phyloP scores from a whole-genome alignment of 2,113 vertebrate genomes.

The Harpagus bidentatus region DNA sequence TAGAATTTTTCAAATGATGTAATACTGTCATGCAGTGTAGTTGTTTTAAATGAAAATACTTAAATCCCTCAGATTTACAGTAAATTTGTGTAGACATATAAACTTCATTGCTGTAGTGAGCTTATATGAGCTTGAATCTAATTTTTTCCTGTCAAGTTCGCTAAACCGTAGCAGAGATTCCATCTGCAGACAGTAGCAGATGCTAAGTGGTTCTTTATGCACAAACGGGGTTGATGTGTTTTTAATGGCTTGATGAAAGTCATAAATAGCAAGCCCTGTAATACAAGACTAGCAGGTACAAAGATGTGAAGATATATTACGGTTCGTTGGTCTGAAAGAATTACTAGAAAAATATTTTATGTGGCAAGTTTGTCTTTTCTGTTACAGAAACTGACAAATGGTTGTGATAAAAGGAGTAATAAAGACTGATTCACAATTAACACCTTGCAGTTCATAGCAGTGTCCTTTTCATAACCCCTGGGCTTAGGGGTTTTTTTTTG shows the following conservation, averaged over 20 bases:
- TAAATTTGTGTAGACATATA: background rate
- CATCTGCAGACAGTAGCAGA: background rate
- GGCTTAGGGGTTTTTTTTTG: background rate
- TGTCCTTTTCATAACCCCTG: background rate
- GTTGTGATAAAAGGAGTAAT: background rate
- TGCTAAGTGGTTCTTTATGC: constrained; percentile 5
- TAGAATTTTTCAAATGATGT: background rate
- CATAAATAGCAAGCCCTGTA: background rate
- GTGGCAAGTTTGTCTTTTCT: background rate
- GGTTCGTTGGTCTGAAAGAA: background rate
- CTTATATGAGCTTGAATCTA: background rate
- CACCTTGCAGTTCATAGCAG: background rate
- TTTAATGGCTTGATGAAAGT: constrained; percentile 31
- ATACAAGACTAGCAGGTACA: background rate
- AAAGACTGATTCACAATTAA: background rate
- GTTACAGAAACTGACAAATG: background rate
- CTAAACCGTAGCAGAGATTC: background rate
- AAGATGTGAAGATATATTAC: background rate
- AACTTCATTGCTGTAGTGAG: background rate
- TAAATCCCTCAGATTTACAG: background rate
- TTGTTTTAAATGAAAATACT: background rate
- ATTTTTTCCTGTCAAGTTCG: background rate
- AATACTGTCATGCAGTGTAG: background rate
- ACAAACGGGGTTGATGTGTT: background rate
- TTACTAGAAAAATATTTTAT: background rate